Percentiles rank a stretch among this genome's conserved stretches.
phyloP scores from a whole-genome alignment of 2,888 invertebrate genomes.

The Brenthis daphne region DNA sequence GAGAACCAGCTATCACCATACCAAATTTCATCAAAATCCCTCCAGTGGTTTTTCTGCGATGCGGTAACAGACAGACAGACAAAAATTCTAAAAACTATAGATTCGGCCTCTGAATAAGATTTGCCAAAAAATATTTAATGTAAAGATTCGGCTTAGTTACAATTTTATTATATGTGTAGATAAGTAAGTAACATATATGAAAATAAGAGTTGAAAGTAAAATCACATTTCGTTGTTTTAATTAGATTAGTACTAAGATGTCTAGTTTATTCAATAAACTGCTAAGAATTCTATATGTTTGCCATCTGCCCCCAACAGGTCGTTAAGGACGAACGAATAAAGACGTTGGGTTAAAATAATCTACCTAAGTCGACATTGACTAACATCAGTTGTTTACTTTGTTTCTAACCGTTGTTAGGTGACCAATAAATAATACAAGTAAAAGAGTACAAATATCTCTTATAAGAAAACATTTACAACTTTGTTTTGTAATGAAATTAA shows the following conservation, averaged over 20 bases:
- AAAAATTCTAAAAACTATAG: too few species aligned
- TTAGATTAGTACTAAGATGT: neutral
- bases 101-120: too few species aligned
- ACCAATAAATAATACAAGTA: conserved; percentile 10
- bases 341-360: conserved; percentile 9
- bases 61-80: too few species aligned
- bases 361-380: conserved; percentile 1
- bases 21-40: too few species aligned
- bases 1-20: too few species aligned
- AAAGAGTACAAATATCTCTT: conserved; percentile 4
- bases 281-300: neutral
- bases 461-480: conserved; percentile 11
- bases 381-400: conserved; percentile 7
- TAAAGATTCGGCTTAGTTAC: too few species aligned
- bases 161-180: neutral
- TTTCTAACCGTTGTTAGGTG: neutral
- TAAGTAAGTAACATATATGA: neutral
- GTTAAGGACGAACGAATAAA: conserved; percentile 19
- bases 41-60: too few species aligned
- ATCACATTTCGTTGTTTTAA: neutral
- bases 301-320: neutral
- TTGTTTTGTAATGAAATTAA: conserved; percentile 4
- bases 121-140: too few species aligned
- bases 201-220: neutral
- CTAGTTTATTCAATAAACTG: neutral